Base-by-base conservation (phyloP, 2,888 invertebrate species). In the Eudemis profundana region DNA sequence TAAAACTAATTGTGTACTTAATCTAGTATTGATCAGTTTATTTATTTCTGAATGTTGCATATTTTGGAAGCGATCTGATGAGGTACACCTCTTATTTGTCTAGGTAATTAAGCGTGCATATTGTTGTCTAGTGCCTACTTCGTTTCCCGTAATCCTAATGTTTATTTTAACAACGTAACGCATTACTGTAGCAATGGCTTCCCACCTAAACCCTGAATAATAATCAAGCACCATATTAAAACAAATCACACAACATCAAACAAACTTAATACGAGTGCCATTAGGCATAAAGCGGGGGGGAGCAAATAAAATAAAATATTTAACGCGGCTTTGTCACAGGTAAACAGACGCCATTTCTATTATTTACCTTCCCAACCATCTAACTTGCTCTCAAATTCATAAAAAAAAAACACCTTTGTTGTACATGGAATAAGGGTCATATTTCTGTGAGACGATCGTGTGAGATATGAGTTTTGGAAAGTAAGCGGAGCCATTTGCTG, bases 301-400 rank as follows among this genome's bases (percentile, higher is more conserved):
- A 27, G 64, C 64, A 65, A 65, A 65, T 59, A 65, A 65, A 65
- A 65, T 65, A 65, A 65, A 65, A 65, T 65, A 65, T 65, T 65
- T 59, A 59, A 65, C 44, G 51, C 36, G 17, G 59, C 44, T 65
- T 65, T 65, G 59, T 65, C 59, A 53, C 64, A 65, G 64, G 64
- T 65, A 65, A 57, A 50, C 57, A 33, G 46, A 44, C 51, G 51
- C 51, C 51, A 59, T 59, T 59, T 59, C 36, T 23, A 12, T 42
- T 42, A 7, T 17, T 54, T 4, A n/a, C 17, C 7, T 15, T 17
- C 12, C 15, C 15, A 54, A 17, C 27, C 27, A 15, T 42, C 0
- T 54, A 1, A 27, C 17, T 27, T 5, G 12, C 42, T 5, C 0
- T 12, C 4, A 5, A 23, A 7, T 54, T 17, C 7, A 42, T 2